These are phyloP conservation scores for Astropecten irregularis DNA, from an alignment of 53 echinoderm and acorn worm species.

Conservation along the genomic window DNA sequence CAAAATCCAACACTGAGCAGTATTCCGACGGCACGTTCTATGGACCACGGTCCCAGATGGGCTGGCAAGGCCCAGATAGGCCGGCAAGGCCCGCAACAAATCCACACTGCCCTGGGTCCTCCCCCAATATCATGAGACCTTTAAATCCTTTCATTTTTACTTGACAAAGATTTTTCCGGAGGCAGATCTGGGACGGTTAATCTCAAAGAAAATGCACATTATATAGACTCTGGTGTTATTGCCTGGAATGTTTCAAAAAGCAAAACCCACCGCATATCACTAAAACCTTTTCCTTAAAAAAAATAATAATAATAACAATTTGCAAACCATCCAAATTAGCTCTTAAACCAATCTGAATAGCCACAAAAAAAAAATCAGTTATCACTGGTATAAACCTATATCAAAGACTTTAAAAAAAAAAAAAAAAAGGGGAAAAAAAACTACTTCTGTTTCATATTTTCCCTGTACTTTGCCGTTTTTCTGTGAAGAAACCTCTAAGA, in stretches of 20 bases:
- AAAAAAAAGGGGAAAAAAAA: not conserved
- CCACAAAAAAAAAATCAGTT: not conserved
- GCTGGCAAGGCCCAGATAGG: no score
- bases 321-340: not conserved
- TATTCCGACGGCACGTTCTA: no score
- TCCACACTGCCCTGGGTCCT: not conserved
- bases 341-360: not conserved
- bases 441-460: conserved; percentile 69
- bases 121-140: not conserved
- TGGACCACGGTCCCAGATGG: no score
- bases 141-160: not conserved
- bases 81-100: not conserved
- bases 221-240: not conserved
- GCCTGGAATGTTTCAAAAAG: not conserved
- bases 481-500: conserved; percentile 97
- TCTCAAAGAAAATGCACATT: not conserved
- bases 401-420: not conserved
- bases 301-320: no score
- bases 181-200: not conserved
- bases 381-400: not conserved
- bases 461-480: conserved; percentile 66
- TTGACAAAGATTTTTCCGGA: not conserved
- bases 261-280: not conserved
- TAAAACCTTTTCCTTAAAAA: not conserved
- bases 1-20: no score